phyloP scores from a whole-genome alignment of 2,888 invertebrate genomes.

The Nemapogon koenigi region DNA sequence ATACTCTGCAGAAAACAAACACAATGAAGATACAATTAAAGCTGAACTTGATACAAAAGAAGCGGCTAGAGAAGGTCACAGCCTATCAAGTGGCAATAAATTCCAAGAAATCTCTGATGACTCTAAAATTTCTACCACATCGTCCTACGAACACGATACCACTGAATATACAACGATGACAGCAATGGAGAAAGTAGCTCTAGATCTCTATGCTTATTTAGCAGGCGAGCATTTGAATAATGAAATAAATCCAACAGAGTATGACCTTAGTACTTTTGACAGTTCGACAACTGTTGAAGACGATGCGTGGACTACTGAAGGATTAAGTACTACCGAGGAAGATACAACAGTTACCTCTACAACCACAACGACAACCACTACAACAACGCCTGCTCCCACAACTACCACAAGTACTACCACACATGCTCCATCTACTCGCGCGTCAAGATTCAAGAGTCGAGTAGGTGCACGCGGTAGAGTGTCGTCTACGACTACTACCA shows the following conservation, averaged over 20 bases:
- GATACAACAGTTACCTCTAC: constrained; percentile 58
- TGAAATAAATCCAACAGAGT: constrained; percentile 48
- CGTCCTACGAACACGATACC: constrained; percentile 44
- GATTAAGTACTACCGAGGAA: constrained; percentile 49
- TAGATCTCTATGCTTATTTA: constrained; percentile 82
- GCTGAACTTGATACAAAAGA: constrained; percentile 38
- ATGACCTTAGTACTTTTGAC: constrained; percentile 33
- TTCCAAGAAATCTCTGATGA: constrained; percentile 51
- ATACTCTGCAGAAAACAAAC: constrained; percentile 53
- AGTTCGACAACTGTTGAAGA: constrained; percentile 42
- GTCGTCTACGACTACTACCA: constrained; percentile 41
- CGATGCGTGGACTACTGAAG: constrained; percentile 50
- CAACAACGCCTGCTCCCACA: constrained; percentile 64
- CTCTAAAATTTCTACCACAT: constrained; percentile 45
- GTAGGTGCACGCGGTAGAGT: constrained; percentile 48
- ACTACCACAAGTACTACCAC: constrained; percentile 58
- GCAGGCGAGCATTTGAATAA: constrained; percentile 70
- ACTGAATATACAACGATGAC: constrained; percentile 72
- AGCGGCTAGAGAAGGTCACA: constrained; percentile 41
- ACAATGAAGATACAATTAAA: constrained; percentile 59
- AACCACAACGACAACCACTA: constrained; percentile 56
- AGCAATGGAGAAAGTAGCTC: constrained; percentile 81
- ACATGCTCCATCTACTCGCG: constrained; percentile 41
- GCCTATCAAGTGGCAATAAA: constrained; percentile 38
- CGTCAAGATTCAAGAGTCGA: constrained; percentile 49